Percentiles rank a stretch among this genome's conserved stretches.
Evolutionary conservation across 2,888 invertebrate species (phyloP).

Genomic region (Diogma glabrata): DNA sequence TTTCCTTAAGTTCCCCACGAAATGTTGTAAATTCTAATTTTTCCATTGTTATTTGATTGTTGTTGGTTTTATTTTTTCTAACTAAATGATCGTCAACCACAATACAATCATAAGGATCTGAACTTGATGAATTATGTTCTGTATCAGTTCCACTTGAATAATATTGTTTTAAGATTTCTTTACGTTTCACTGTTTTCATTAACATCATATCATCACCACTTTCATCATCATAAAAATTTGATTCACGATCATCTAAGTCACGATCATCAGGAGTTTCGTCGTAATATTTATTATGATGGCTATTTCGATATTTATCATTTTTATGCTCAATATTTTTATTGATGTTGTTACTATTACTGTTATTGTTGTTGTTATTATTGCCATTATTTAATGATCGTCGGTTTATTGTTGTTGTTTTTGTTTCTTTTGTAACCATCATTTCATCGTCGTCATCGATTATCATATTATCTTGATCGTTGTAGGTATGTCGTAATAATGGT

Average conservation of each 20-base stretch:
- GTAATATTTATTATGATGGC: conserved; percentile 9
- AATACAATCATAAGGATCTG: conserved; percentile 68
- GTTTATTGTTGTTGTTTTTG: conserved; percentile 2
- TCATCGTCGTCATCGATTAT: conserved; percentile 2
- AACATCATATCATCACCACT: conserved; percentile 50
- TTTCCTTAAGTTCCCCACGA: conserved; percentile 30
- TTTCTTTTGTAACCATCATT: background rate
- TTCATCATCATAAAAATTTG: conserved; percentile 53
- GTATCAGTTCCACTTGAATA: conserved; percentile 50
- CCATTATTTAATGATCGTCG: background rate
- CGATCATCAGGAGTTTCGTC: conserved; percentile 9
- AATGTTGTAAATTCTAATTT: conserved; percentile 40
- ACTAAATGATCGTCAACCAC: conserved; percentile 65
- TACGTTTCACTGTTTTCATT: conserved; percentile 60
- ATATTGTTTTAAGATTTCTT: conserved; percentile 61
- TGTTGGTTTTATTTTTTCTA: conserved; percentile 31
- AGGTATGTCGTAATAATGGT: background rate
- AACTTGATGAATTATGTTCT: conserved; percentile 54
- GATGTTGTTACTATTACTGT: too few relatives aligned
- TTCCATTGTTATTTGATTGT: conserved; percentile 38
- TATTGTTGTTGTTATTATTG: background rate
- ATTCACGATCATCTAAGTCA: conserved; percentile 34
- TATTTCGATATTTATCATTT: too few relatives aligned
- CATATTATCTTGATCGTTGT: background rate
- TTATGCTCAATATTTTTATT: too few relatives aligned